These are phyloP conservation scores for Xenus cinereus DNA, from an alignment of 2,113 vertebrate genomes.

Conservation along the genomic window DNA sequence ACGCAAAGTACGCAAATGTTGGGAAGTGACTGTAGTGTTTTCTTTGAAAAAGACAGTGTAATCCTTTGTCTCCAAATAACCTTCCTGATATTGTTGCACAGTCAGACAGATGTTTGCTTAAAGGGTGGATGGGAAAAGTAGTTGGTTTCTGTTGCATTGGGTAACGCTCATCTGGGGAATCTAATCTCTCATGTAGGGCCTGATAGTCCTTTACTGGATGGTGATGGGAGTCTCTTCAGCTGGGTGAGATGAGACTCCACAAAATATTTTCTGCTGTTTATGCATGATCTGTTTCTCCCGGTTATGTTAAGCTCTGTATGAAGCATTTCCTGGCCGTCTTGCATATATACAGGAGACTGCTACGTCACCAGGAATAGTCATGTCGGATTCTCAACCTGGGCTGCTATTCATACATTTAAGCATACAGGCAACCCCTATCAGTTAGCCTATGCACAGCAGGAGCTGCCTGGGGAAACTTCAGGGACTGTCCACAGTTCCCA, in stretches of 20 bases:
- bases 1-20: not conserved
- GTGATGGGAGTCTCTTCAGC: not conserved
- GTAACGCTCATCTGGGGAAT: not conserved
- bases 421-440: not conserved
- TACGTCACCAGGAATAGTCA: not conserved
- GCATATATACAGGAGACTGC: not conserved
- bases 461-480: not conserved
- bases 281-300: fast-evolving
- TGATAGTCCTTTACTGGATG: not conserved
- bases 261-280: not conserved
- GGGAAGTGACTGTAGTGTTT: not conserved
- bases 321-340: not conserved
- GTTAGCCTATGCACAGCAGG: not conserved
- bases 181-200: not conserved
- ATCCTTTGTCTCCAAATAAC: not conserved
- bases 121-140: not conserved
- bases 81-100: not conserved
- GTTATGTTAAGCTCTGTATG: fast-evolving
- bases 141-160: not conserved
- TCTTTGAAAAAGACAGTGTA: not conserved
- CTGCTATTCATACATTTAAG: not conserved
- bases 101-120: not conserved
- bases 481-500: not conserved
- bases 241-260: not conserved
- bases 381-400: fast-evolving